A percentile compares a stretch with the other conserved stretches of the same genome.
These are phyloP conservation scores for Psilanteris sp. DNA, from an alignment of 1,140 invertebrate genomes.

Conservation along the genomic window DNA sequence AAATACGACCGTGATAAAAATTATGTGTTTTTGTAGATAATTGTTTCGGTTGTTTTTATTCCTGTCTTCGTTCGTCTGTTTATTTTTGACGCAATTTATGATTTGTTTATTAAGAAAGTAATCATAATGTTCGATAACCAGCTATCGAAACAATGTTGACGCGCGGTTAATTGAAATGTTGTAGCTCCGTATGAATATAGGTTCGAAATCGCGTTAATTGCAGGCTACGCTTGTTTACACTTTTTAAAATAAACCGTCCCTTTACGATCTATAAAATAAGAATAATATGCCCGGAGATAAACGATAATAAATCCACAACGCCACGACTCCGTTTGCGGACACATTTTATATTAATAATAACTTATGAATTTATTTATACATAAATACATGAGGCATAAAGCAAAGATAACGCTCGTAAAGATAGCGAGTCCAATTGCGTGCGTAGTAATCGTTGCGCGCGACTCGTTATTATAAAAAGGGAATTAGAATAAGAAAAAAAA, in stretches of 20 bases:
- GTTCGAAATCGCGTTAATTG: no score
- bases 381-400: conserved; percentile 56
- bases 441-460: conserved; percentile 36
- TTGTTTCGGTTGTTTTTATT: no score
- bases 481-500: conserved; percentile 15
- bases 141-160: no score
- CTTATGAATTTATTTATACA: conserved; percentile 56
- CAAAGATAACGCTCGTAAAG: conserved; percentile 53
- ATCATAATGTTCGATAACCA: no score
- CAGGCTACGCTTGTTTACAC: conserved; percentile 11
- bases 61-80: no score
- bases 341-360: conserved; percentile 46
- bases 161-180: no score
- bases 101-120: no score
- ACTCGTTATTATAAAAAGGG: conserved; percentile 19
- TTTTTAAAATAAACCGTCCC: conserved; percentile 10
- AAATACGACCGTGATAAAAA: no score
- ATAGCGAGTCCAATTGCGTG: conserved; percentile 51
- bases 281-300: conserved; percentile 7
- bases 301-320: conserved; percentile 39
- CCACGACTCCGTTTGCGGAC: conserved; percentile 20
- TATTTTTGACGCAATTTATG: no score
- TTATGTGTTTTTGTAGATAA: no score
- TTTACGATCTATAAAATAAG: conserved; percentile 37
- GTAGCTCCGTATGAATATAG: no score